Base-by-base conservation (phyloP, 1,140 invertebrate genomes). In the Vanessa atalanta region DNA sequence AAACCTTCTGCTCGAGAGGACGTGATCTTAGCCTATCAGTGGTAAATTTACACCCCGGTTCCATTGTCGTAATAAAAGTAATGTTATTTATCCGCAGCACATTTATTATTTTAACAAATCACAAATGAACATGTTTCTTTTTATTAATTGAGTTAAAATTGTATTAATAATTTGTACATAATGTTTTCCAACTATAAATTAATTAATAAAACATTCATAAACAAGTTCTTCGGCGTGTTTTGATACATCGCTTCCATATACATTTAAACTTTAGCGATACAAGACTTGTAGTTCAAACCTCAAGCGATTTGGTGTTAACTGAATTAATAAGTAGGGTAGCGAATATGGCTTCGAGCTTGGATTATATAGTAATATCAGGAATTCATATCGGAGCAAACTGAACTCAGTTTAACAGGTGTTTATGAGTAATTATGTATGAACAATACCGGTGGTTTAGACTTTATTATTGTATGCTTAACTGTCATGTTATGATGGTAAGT, bases 291-390 rank as follows among this genome's bases (percentile, higher is more conserved):
- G 50, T 66, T 14, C 47, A 51, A 66, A 50, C 50, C 48, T 66
- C 65, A 31, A 66, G 26, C 51, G 64, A 23, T 65, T 65, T 65
- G 20, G 47, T 55, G 51, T 50, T 50, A 65, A 65, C 64, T 50
- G 47, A 65, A 65, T 65, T 65, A 65, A 26, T 65, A 65, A 65
- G 20, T 48, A 48, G 48, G 47, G 64, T 48, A 55, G 15, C 48
- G 14, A 55, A 55, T 55, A 55, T 16, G 7, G 51, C 16, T 51
- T 14, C 9, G 47, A 65, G 63, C 16, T 51, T 47, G 15, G 47
- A 65, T 13, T 47, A 65, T 16, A 65, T 13, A n/a, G 63, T n/a
- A 65, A 20, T 20, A 65, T 65, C n/a, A 13, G 47, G 15, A 14
- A 47, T 47, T 51, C 13, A 51, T 51, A 51, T 51, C 14, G 48